Percentiles rank a stretch among this genome's conserved stretches.
Evolutionary conservation across 2,797 vertebrate species (phyloP).

Genomic region (Myotis pilosus): DNA sequence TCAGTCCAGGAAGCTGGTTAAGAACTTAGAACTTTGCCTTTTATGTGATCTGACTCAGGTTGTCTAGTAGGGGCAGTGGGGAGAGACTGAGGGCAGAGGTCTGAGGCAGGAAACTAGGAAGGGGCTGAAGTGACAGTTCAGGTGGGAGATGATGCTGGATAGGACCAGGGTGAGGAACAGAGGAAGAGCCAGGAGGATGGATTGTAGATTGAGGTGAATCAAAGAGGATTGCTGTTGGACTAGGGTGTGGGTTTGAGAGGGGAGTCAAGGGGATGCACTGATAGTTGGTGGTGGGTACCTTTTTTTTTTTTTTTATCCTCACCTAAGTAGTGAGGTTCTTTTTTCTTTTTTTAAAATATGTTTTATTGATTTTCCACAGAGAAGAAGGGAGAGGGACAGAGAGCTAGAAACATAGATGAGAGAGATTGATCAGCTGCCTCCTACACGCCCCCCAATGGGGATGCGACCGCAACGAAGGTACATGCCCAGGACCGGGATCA

Average conservation of each 20-base stretch:
- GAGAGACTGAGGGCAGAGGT: not conserved
- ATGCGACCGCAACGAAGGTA: too few relatives aligned
- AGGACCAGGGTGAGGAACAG: not conserved
- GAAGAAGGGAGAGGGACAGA: too few relatives aligned
- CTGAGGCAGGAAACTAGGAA: not conserved
- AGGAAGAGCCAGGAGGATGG: not conserved
- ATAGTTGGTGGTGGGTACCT: not conserved
- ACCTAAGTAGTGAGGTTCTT: too few relatives aligned
- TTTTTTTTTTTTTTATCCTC: not conserved
- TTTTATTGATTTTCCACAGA: too few relatives aligned
- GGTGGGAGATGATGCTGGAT: not conserved
- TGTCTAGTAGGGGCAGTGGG: not conserved
- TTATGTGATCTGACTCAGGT: not conserved
- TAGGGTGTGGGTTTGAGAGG: not conserved
- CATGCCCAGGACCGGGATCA: too few relatives aligned
- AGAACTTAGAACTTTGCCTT: constrained; percentile 23
- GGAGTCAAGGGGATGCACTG: not conserved
- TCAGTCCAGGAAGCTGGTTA: not conserved
- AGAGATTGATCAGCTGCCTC: too few relatives aligned
- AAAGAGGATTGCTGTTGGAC: not conserved
- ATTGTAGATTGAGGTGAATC: not conserved
- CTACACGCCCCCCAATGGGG: too few relatives aligned
- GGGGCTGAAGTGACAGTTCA: not conserved
- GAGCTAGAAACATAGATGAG: too few relatives aligned
- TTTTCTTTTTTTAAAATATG: too few relatives aligned